Base-by-base conservation (phyloP, 2,888 invertebrate genomes). In the Petrophora chlorosata region DNA sequence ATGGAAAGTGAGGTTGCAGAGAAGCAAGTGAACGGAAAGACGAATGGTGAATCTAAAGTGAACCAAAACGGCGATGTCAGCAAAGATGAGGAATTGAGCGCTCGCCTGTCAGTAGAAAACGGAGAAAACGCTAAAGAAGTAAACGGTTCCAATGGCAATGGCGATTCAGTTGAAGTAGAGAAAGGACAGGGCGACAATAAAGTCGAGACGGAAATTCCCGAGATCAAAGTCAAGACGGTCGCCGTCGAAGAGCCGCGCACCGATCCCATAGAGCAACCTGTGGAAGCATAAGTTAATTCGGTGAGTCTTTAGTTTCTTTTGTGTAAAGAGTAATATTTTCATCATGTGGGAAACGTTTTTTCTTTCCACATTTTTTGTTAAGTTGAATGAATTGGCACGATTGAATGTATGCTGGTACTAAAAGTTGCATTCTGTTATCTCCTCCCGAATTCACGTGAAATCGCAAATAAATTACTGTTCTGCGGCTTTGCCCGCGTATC, bases 181-280 rank as follows among this genome's bases (percentile, higher is more conserved):
- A 79, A 76, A 67, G 85, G 76, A 16, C 81, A 87, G 61, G 88
- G 81, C 23, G 91, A 90, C 34, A 76, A 63, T 36, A 82, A 80
- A 48, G 56, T 65, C 1, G 82, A 81, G 34, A 55, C 67, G 1
- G 85, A 80, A 42, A 67, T 77, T 23, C 54, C 78, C 7, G 92
- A 92, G 53, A 91, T 92, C 61, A 92, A 92, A 82, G 89, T 91
- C 14, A 92, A 92, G 81, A 85, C 91, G 54, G 83, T 92, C 26
- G 82, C 91, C 40, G 82, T 87, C n/a, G 90, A 85, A 44, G 88
- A 88, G 57, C 76, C 85, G 9, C 78, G 73, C 56, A 76, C 76
- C 33, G 87, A 85, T 61, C 81, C 81, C 60, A 80, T 83, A 74
- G 90, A 91, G 65, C 90, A 91, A 59, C 86, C 90, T 62, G 86